Evolutionary conservation across 2,888 invertebrate species (phyloP), one percentile per base, ranked within the genome.

Genomic region (Busseola fusca): DNA sequence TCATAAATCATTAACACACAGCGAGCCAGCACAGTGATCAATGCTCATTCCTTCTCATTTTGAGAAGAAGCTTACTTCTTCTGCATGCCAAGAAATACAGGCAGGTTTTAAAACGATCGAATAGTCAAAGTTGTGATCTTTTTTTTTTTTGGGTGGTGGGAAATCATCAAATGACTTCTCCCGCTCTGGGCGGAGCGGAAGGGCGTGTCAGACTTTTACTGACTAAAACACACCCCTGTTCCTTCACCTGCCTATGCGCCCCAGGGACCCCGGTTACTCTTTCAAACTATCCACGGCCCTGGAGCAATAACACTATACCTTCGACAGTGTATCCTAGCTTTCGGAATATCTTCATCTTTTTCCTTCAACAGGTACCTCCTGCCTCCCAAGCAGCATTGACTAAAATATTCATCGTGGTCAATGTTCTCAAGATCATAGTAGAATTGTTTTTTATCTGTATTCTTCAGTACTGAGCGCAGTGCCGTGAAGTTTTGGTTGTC

Each of bases 321-420:
- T 59, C 87, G 87, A 60, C 88, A 92, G 86, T 96, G 96, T 0
- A 84, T 89, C 74, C 91, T 96, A 0, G 97, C 96, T 69, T 92
- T 91, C 0, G 96, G 95, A 37, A 97, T 64, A 59, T 96, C 96
- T 2, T 95, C 94, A 62, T 96, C 94, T 50, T 96, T 96, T 82
- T 98, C 98, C 16, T 97, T 97, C 64, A 98, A 89, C 42, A 98
- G 91, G 87, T 96, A 98, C 73, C 93, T 93, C 75, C 97, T 96
- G 0, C 96, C 96, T 0, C 97, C 98, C 21, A 96, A 86, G 21
- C 97, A 92, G 71, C 97, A 96, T 21, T 96, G 91, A 73, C 76
- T 87, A 78, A 97, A 96, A 76, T 93, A 97, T 0, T 92, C 87
- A 0, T 91, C 89, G 84, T 96, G 92, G 65, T 97, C 96, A 86